These are phyloP conservation scores for Orthosia cruda DNA, from an alignment of 2,888 invertebrate genomes.

Conservation along the genomic window DNA sequence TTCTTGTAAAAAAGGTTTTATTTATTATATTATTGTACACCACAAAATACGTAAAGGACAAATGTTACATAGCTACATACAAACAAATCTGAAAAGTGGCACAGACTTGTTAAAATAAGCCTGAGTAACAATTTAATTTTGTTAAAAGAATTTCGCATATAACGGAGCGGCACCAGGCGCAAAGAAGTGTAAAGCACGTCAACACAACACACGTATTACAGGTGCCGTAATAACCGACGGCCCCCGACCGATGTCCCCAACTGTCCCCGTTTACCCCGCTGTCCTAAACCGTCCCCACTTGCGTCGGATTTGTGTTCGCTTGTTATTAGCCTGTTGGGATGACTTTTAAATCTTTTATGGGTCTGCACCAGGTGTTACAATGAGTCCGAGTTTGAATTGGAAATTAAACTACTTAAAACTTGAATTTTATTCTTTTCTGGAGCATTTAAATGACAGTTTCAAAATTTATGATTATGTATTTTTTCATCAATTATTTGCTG, in stretches of 20 bases:
- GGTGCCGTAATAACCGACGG: constrained; percentile 2
- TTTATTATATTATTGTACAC: too few relatives aligned
- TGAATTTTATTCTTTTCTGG: constrained; percentile 17
- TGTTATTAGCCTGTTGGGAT: constrained; percentile 63
- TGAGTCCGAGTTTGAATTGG: constrained; percentile 28
- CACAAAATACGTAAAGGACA: too few relatives aligned
- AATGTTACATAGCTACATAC: too few relatives aligned
- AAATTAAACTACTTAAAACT: constrained; percentile 34
- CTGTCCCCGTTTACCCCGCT: constrained; percentile 15
- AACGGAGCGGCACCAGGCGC: background rate
- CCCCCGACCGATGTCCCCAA: constrained; percentile 17
- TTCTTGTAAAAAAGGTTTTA: too few relatives aligned
- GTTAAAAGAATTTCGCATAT: background rate
- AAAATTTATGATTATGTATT: background rate
- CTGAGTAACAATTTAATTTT: too few relatives aligned
- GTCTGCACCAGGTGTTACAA: constrained; percentile 41
- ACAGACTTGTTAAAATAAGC: too few relatives aligned
- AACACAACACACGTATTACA: constrained; percentile 12
- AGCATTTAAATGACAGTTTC: background rate
- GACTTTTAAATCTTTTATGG: constrained; percentile 62
- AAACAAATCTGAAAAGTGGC: too few relatives aligned
- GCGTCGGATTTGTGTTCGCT: constrained; percentile 59
- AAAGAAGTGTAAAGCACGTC: constrained; percentile 2
- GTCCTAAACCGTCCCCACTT: constrained; percentile 17
- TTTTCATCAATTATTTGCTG: background rate